Conservation (phyloP, 2,113 vertebrate species). For the Bubalus kerabau region DNA sequence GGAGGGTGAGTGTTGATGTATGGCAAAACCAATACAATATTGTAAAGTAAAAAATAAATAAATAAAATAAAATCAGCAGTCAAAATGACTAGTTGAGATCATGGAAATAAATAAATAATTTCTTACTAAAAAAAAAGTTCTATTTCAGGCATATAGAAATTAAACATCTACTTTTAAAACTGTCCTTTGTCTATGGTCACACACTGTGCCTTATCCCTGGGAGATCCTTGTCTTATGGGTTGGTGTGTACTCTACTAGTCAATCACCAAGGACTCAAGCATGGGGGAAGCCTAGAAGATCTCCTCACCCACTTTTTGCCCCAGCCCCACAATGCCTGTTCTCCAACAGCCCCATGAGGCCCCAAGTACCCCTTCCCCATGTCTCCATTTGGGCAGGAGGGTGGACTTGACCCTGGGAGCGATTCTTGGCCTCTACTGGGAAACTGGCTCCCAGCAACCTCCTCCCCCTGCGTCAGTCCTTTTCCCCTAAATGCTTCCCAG, state of each 20-base stretch:
- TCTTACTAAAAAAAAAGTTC: background rate
- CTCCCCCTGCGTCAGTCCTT: constrained; percentile 50
- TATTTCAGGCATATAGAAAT: background rate
- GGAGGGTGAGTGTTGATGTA: background rate
- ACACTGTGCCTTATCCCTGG: background rate
- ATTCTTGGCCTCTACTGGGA: constrained; percentile 43
- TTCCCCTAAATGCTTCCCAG: constrained; percentile 68
- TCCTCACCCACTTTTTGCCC: background rate
- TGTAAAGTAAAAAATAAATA: too few species aligned
- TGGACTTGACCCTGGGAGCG: constrained; percentile 1
- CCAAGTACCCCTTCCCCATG: background rate
- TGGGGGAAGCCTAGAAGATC: background rate
- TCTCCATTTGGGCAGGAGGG: background rate
- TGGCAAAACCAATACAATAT: too few species aligned
- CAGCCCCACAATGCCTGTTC: background rate
- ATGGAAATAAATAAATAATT: too few species aligned
- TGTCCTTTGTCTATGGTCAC: background rate
- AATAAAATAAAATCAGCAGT: too few species aligned
- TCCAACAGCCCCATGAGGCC: background rate
- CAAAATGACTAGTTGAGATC: too few species aligned
- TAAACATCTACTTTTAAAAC: background rate
- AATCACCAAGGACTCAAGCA: background rate
- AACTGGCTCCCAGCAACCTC: constrained; percentile 57
- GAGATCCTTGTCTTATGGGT: background rate
- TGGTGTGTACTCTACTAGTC: background rate